Evolutionary conservation across 2,797 vertebrate genomes (phyloP).

Genomic region (Brachyalestes nurse): DNA sequence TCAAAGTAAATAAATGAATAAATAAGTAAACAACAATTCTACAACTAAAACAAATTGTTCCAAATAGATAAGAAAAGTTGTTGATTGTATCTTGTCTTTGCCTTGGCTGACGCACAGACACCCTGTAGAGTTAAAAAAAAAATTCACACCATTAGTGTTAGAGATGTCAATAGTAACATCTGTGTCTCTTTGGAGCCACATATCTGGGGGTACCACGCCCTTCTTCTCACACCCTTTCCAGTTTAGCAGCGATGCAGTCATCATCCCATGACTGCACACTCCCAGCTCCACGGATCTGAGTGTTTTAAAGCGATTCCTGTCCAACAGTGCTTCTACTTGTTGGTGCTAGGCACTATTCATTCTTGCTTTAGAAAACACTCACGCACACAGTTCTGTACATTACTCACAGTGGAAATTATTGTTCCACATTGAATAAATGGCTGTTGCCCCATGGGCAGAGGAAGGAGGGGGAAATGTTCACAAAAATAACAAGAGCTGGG

Average conservation of each 20-base stretch:
- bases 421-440: conserved; percentile 29
- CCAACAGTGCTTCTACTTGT: not conserved
- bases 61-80: not conserved
- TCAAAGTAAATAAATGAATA: too few relatives aligned
- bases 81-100: not conserved
- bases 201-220: conserved; percentile 3
- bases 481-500: conserved; percentile 43
- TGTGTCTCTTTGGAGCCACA: not conserved
- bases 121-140: not conserved
- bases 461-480: conserved; percentile 47
- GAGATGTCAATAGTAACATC: not conserved
- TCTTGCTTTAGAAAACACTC: conserved; percentile 5
- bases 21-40: not conserved
- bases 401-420: conserved; percentile 36
- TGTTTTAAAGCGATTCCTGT: not conserved
- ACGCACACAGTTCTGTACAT: conserved; percentile 33
- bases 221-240: conserved; percentile 13
- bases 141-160: not conserved
- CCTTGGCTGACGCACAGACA: not conserved
- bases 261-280: conserved; percentile 4
- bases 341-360: too few relatives aligned
- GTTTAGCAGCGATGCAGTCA: not conserved
- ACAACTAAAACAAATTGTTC: not conserved
- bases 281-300: not conserved
- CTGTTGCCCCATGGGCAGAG: conserved; percentile 3